These are phyloP conservation scores for Talpa occidentalis DNA, from an alignment of 2,113 vertebrate species.

Conservation along the genomic window DNA sequence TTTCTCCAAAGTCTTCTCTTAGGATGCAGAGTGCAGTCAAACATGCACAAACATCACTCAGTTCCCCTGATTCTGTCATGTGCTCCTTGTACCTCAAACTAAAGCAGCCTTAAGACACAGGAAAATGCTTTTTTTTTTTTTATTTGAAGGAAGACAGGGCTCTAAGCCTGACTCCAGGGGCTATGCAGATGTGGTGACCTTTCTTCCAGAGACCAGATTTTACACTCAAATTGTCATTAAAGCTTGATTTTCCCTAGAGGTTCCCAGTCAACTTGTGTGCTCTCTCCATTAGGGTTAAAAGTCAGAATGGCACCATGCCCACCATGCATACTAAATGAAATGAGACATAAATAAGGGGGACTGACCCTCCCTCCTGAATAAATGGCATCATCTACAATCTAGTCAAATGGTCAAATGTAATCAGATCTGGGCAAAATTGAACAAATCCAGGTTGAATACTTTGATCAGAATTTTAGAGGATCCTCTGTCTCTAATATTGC, in stretches of 20 bases:
- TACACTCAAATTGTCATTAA: conserved; percentile 98
- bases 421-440: neutral
- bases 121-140: conserved; percentile 84
- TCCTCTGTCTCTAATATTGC: neutral
- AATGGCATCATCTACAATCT: conserved; percentile 16
- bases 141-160: conserved; percentile 90
- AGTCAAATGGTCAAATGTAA: neutral
- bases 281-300: conserved; percentile 91
- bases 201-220: conserved; percentile 96
- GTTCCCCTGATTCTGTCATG: conserved; percentile 86
- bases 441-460: neutral
- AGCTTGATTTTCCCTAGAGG: conserved; percentile 88
- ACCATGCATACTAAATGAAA: conserved; percentile 89
- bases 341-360: conserved; percentile 86
- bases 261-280: conserved; percentile 86
- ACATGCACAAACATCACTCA: conserved; percentile 87
- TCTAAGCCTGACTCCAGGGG: conserved; percentile 94
- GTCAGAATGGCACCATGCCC: conserved; percentile 90
- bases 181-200: conserved; percentile 98
- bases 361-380: conserved; percentile 49
- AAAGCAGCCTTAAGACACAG: conserved; percentile 88
- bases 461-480: neutral
- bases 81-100: conserved; percentile 88
- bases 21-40: conserved; percentile 90
- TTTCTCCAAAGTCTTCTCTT: conserved; percentile 89